Evolutionary conservation across 2,113 vertebrate genomes (phyloP), one percentile per base, ranked within the genome.

Genomic region (Riparia riparia): DNA sequence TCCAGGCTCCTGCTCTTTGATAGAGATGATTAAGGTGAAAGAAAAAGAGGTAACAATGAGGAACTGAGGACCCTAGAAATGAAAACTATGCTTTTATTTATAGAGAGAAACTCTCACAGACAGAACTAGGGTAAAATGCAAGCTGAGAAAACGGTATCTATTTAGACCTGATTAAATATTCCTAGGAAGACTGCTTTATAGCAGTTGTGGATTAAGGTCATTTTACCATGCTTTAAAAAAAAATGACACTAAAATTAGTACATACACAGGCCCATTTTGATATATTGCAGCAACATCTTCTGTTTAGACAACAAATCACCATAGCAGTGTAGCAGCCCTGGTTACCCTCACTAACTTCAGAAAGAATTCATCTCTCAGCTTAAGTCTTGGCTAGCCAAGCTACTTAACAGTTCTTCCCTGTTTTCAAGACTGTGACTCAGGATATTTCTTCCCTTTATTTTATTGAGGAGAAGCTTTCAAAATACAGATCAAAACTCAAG

Each of bases 281-380:
- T 47, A 64, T n/a, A 89, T 24, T 78, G 86, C 87, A 71, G 91
- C 91, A 92, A 83, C 90, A 54, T 47, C 68, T 73, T 95, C 89
- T 97, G 95, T 96, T 96, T 88, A 65, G 91, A 95, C 81, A 96
- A 58, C 74, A 96, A 83, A 93, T 97, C 95, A 79, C 95, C 87
- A 95, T 26, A 91, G 96, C 96, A 96, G 93, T 89, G 61, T 58
- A 44, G 93, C 42, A 64, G 86, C 80, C 95, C 92, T 95, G 81
- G 83, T 96, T 97, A 97, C 92, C 86, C 77, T 73, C 41, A 44
- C 24, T 57, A 69, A 83, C 77, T 79, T 88, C 89, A 71, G 64
- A 5, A 17, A 28, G 95, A 96, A 95, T 93, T 94, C 16, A 42
- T 49, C 57, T 60, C 65, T 83, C 61, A 53, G 79, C n/a, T 63